These are phyloP conservation scores for Poeciliopsis turneri DNA, from an alignment of 2,797 vertebrate genomes.

Conservation along the genomic window DNA sequence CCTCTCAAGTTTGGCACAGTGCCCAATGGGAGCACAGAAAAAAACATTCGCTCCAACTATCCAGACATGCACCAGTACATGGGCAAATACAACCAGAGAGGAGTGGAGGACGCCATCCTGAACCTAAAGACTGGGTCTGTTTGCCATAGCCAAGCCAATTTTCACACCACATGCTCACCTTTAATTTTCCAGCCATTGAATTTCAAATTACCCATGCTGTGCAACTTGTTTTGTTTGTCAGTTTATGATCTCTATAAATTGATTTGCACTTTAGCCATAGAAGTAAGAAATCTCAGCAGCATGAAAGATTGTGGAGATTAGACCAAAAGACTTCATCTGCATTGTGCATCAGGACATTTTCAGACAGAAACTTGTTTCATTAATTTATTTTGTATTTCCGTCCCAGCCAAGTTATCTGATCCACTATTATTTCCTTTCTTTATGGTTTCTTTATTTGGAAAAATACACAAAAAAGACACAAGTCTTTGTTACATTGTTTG, in stretches of 20 bases:
- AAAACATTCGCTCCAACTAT: slow-evolving; percentile 97
- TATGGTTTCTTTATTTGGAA: neutral
- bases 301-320: neutral
- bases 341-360: neutral
- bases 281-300: neutral
- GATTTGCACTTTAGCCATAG: neutral
- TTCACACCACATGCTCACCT: neutral
- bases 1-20: slow-evolving; percentile 95
- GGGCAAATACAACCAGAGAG: slow-evolving; percentile 94
- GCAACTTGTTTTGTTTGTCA: neutral
- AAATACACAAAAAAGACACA: too few relatives aligned
- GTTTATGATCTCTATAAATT: neutral
- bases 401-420: neutral
- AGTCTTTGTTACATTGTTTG: neutral
- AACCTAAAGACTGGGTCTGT: slow-evolving; percentile 93
- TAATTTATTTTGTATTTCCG: neutral
- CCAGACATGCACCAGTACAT: slow-evolving; percentile 96
- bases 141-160: neutral
- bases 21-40: slow-evolving; percentile 95
- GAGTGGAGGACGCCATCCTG: slow-evolving; percentile 91
- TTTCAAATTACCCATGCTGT: slow-evolving; percentile 17
- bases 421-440: neutral
- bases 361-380: neutral
- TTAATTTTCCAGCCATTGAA: neutral
- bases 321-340: neutral